Evolutionary conservation across 2,113 vertebrate genomes (phyloP), one percentile per base, ranked within the genome.

Genomic region (Neogobius melanostomus): DNA sequence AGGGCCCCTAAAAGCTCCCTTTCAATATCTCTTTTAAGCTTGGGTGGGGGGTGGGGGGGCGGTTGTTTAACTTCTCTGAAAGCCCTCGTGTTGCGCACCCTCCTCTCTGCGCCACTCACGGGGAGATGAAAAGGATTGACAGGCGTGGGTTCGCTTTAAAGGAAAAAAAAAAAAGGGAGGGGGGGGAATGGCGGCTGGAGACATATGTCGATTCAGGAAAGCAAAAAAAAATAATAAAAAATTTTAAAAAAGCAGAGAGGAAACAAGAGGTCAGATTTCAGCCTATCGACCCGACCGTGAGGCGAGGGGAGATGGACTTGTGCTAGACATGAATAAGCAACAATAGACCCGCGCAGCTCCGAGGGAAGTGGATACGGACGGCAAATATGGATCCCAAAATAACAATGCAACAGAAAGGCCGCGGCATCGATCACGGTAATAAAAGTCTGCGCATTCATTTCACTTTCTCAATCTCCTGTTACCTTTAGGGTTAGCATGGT

Each of bases 331-430:
- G 59, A 61, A 45, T 61, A 45, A 61, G 59, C 59, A 45, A 45
- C 59, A 45, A 45, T 45, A 61, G 11, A 43, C 56, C 56, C 56
- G 12, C 56, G 15, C 6, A 61, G 59, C 7, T 61, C 36, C 14
- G 0, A 14, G 15, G 42, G 12, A 45, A 44, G 43, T 78, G 52
- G 57, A 43, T 14, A 2, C 14, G 6, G 11, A 5, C 53, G 7
- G 17, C 68, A 17, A 36, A 59, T 36, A 59, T 36, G 15, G 56
- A 59, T 42, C 56, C 56, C 5, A 59, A 42, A 42, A 42, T 42
- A 59, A 57, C 21, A 74, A 71, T 69, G 72, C 67, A 61, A 45
- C 66, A 72, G 76, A 78, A 82, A 85, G 86, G 72, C 42, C 12
- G 7, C 11, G 0, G 28, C 2, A 59, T 59, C 14, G 56, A 59